Percentiles rank a stretch among this genome's conserved stretches.
Evolutionary conservation across 1,140 invertebrate species (phyloP).

Genomic region (Bombus cullumanus): DNA sequence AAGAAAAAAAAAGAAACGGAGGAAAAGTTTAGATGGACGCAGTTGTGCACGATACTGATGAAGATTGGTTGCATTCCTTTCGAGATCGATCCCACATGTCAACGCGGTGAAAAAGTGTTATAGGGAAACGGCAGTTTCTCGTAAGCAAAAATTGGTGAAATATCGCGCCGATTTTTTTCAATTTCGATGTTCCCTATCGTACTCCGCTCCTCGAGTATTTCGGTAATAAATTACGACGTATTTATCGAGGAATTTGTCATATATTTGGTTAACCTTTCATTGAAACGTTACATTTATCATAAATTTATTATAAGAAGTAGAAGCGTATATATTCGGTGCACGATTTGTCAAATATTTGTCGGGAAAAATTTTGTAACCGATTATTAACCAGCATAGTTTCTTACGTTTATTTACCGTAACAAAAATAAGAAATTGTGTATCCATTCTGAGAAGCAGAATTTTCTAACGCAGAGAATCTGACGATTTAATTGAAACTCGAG

Average conservation of each 20-base stretch:
- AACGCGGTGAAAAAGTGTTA: not conserved
- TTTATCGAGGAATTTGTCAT: not conserved
- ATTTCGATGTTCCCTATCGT: not conserved
- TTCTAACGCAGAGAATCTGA: too few species aligned
- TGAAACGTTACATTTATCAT: not conserved
- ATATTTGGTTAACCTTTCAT: not conserved
- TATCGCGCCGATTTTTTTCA: not conserved
- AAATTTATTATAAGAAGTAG: not conserved
- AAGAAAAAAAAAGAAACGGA: not conserved
- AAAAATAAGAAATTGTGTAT: too few species aligned
- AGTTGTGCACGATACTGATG: not conserved
- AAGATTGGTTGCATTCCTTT: conserved; percentile 1
- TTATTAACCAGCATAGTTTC: too few species aligned
- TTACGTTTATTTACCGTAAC: too few species aligned
- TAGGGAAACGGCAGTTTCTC: not conserved
- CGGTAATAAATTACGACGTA: not conserved
- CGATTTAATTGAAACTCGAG: too few species aligned
- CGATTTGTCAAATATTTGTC: too few species aligned
- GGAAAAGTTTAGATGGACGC: not conserved
- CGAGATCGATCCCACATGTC: conserved; percentile 3
- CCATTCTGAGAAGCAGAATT: too few species aligned
- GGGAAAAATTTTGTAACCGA: too few species aligned
- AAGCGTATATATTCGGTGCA: not conserved
- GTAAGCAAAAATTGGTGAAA: conserved; percentile 6
- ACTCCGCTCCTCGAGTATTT: not conserved